Evolutionary conservation across 2,888 invertebrate species (phyloP), one percentile per base, ranked within the genome.

Genomic region (Diadegma fenestrale): DNA sequence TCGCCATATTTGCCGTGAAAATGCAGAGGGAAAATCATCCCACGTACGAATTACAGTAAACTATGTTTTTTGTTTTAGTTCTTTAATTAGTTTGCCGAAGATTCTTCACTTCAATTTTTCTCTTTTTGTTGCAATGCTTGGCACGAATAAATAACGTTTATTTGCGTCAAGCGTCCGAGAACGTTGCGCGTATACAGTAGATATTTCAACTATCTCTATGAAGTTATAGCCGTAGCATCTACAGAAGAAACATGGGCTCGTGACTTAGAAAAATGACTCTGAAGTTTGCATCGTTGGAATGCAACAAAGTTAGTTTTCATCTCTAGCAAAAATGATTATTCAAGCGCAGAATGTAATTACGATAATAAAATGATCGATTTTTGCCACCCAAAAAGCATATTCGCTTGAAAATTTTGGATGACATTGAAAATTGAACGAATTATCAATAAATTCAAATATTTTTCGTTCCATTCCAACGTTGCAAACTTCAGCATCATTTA

Each of bases 81-180:
- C 51, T 80, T 64, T 61, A 80, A 61, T 78, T 64, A 45, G 64
- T 45, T 64, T 75, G 51, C 33, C 77, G 43, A 63, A 84, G 64
- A 43, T 77, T 75, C 37, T 77, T 81, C 76, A 37, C 19, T 64
- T 64, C 69, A 72, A 77, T 69, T 71, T 77, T 69, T 51, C 45
- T 78, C 12, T 77, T 51, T 30, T 77, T 58, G n/a, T 80, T 80
- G 33, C 79, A 26, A 82, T 54, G 78, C 75, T 87, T 87, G 69
- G 64, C 84, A 78, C 87, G 87, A 86, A 85, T 87, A 87, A 84
- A 88, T 87, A 5, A 79, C 10, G 87, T 88, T 88, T 88, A 87
- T 84, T 87, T 85, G 86, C 84, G 82, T 80, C 68, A 85, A 88
- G 85, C 78, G 43, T 78, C 64, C 51, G 72, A 41, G 64, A 77